Percentiles rank a stretch among this genome's conserved stretches.
Conservation (phyloP, 2,797 vertebrate species). For the Gallirallus australis region DNA sequence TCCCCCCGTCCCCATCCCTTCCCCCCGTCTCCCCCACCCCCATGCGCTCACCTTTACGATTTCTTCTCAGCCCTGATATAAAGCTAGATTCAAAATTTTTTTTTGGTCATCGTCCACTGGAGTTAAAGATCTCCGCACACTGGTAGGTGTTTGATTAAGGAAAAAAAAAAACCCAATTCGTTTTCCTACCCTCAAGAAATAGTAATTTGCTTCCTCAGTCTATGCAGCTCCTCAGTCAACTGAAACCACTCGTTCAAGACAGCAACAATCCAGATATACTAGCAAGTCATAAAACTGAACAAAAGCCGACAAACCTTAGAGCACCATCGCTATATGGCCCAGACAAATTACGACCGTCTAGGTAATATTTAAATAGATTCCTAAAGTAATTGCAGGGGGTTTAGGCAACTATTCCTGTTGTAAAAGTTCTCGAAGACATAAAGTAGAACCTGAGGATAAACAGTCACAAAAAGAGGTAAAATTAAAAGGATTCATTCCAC, state of each 20-base stretch:
- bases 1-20: background rate
- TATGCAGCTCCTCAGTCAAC: conserved; percentile 86
- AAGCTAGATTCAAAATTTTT: conserved; percentile 21
- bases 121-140: conserved; percentile 8
- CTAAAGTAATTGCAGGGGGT: conserved; percentile 85
- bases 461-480: conserved; percentile 81
- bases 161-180: background rate
- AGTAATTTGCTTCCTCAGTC: conserved; percentile 85
- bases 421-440: conserved; percentile 83
- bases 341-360: conserved; percentile 89
- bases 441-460: conserved; percentile 84
- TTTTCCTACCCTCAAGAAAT: conserved; percentile 73
- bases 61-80: conserved; percentile 64
- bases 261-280: conserved; percentile 96
- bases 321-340: conserved; percentile 87
- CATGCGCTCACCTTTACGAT: conserved; percentile 71
- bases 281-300: conserved; percentile 99
- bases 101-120: conserved; percentile 2
- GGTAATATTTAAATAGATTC: conserved; percentile 94
- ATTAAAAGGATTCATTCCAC: conserved; percentile 83
- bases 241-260: conserved; percentile 91
- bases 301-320: conserved; percentile 96
- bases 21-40: background rate
- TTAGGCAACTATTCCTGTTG: conserved; percentile 82
- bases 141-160: conserved; percentile 7